Evolutionary conservation across 1,140 invertebrate species (phyloP).

Genomic region (Diachasma alloeum): DNA sequence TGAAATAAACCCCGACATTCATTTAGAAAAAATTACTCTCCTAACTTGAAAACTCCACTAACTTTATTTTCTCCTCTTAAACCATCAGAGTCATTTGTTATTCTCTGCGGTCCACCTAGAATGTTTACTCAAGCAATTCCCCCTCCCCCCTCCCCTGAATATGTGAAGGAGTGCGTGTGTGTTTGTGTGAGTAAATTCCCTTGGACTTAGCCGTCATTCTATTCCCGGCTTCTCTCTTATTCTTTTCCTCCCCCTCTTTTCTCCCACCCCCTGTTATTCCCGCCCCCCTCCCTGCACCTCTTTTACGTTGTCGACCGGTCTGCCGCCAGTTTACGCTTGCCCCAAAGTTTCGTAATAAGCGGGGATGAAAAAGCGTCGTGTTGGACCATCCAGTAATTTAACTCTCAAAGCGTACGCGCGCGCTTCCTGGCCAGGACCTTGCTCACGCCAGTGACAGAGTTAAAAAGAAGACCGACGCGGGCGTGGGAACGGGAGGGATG

Average conservation of each 20-base stretch:
- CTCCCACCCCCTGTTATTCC: background rate
- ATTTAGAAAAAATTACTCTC: background rate
- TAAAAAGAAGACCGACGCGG: background rate
- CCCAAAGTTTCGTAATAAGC: conserved; percentile 9
- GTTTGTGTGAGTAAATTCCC: background rate
- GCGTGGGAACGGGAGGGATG: background rate
- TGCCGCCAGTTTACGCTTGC: conserved; percentile 6
- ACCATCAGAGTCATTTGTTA: conserved; percentile 1
- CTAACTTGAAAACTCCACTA: background rate
- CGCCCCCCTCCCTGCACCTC: background rate
- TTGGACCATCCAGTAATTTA: conserved; percentile 11
- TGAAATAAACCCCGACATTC: background rate
- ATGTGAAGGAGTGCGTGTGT: background rate
- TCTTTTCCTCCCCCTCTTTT: background rate
- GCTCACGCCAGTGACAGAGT: background rate
- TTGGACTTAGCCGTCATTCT: background rate
- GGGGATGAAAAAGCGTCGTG: conserved; percentile 7
- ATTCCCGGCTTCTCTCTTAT: background rate
- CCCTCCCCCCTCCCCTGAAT: background rate
- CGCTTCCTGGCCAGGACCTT: conserved; percentile 2
- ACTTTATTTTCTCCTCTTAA: background rate
- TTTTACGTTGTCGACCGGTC: conserved; percentile 6
- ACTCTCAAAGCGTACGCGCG: conserved; percentile 8
- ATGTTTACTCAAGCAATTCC: conserved; percentile 2
- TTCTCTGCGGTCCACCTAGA: conserved; percentile 9